These are phyloP conservation scores for Seriola quinqueradiata DNA, from an alignment of 2,113 vertebrate genomes.

Conservation along the genomic window DNA sequence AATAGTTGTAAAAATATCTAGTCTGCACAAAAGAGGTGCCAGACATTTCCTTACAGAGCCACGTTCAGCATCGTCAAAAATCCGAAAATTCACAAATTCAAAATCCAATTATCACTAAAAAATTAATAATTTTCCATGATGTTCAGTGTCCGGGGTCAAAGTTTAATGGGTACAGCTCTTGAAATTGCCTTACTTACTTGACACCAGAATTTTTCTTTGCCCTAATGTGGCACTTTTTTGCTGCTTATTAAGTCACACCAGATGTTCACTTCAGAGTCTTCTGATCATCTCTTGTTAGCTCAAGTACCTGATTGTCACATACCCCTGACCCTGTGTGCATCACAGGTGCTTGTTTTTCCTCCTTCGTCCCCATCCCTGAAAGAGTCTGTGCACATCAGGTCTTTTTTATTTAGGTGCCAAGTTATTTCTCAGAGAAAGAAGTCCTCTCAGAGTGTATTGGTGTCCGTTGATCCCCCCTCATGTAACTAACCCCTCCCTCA, in stretches of 20 bases:
- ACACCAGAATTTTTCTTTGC: neutral
- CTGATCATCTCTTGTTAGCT: neutral
- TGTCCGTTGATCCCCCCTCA: neutral
- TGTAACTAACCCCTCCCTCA: slow-evolving; percentile 13
- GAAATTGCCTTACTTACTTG: too few relatives aligned
- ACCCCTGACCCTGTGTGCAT: neutral
- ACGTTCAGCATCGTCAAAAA: too few relatives aligned
- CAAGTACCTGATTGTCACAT: neutral
- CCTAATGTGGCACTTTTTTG: too few relatives aligned
- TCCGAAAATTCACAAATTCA: too few relatives aligned
- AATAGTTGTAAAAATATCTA: too few relatives aligned
- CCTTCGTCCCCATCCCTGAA: neutral
- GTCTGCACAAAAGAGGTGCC: too few relatives aligned
- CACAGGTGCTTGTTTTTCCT: neutral
- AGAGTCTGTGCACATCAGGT: neutral
- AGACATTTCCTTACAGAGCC: too few relatives aligned
- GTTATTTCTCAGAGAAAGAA: slow-evolving; percentile 1
- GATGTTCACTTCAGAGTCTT: neutral
- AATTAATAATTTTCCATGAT: neutral
- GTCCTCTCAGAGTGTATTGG: neutral
- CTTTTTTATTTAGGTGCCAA: neutral
- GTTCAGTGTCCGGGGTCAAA: neutral
- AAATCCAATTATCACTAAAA: too few relatives aligned
- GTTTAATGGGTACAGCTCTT: neutral
- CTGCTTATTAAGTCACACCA: neutral